phyloP scores from a whole-genome alignment of 2,797 vertebrate species.

The Heteromormyrus szaboi region DNA sequence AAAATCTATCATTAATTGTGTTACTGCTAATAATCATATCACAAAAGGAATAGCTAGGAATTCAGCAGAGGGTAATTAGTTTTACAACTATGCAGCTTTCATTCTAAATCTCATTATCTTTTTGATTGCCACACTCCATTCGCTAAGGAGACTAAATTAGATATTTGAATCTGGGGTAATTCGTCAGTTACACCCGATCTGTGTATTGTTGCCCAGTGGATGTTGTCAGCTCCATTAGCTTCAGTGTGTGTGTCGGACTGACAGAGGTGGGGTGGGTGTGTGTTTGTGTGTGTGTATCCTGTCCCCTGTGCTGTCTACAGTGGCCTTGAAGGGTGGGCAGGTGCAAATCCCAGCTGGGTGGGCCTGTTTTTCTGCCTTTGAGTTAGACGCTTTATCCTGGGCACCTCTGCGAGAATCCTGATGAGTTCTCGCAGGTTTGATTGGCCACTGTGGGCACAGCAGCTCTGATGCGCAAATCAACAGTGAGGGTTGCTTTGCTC shows the following conservation, averaged over 20 bases:
- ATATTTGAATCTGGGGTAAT: constrained; percentile 14
- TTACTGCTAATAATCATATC: constrained; percentile 14
- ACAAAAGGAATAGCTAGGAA: neutral
- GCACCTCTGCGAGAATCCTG: neutral
- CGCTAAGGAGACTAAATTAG: constrained; percentile 11
- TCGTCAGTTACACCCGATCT: constrained; percentile 3
- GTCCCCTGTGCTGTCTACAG: neutral
- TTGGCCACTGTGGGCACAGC: neutral
- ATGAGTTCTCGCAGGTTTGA: neutral
- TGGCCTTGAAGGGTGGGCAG: neutral
- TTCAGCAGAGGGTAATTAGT: constrained; percentile 12
- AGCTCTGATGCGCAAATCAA: neutral
- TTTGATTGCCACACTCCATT: constrained; percentile 8
- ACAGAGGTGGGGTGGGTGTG: neutral
- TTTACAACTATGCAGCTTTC: constrained; percentile 15
- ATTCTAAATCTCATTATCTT: constrained; percentile 16
- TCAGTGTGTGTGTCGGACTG: neutral
- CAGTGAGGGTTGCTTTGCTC: neutral
- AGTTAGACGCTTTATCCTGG: neutral
- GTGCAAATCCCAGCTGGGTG: neutral
- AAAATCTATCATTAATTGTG: constrained; percentile 11
- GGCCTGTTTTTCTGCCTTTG: neutral
- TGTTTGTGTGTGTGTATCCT: neutral
- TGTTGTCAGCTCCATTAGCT: neutral
- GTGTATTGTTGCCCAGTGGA: neutral